These are phyloP conservation scores for Drosophila hydei DNA, from an alignment of 1,140 invertebrate genomes.

Conservation along the genomic window DNA sequence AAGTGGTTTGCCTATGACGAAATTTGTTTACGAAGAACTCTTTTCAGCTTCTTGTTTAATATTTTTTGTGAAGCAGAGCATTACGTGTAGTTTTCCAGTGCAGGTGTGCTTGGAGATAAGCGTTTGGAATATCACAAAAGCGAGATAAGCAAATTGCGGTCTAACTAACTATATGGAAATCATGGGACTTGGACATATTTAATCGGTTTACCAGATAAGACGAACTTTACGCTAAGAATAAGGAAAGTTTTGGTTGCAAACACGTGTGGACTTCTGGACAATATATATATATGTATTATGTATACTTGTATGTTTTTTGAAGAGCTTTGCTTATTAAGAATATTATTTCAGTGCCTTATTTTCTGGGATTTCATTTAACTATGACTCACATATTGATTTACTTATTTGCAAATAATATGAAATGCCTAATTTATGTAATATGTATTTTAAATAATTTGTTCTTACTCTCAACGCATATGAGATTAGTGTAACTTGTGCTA, in stretches of 20 bases:
- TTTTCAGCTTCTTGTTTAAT: not conserved
- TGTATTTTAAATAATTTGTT: too few species aligned
- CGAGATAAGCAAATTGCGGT: constrained; percentile 54
- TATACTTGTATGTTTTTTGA: too few species aligned
- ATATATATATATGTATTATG: too few species aligned
- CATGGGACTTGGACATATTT: constrained; percentile 53
- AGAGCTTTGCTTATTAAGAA: too few species aligned
- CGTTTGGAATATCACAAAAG: not conserved
- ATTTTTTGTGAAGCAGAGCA: not conserved
- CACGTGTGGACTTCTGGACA: not conserved
- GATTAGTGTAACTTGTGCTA: too few species aligned
- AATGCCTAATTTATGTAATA: too few species aligned
- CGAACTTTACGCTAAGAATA: not conserved
- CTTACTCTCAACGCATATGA: too few species aligned
- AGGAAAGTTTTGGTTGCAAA: not conserved
- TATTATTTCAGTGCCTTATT: too few species aligned
- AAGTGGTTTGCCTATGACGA: constrained; percentile 56
- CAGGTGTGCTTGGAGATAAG: constrained; percentile 58
- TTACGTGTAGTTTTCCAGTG: constrained; percentile 25
- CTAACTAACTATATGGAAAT: constrained; percentile 48
- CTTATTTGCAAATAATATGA: too few species aligned
- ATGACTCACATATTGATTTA: too few species aligned
- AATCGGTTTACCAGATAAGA: constrained; percentile 17
- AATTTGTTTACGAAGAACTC: constrained; percentile 57
- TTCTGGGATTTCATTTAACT: too few species aligned